A percentile compares a stretch with the other conserved stretches of the same genome.
Conservation (phyloP, 2,113 vertebrate genomes). For the Perca flavescens region DNA sequence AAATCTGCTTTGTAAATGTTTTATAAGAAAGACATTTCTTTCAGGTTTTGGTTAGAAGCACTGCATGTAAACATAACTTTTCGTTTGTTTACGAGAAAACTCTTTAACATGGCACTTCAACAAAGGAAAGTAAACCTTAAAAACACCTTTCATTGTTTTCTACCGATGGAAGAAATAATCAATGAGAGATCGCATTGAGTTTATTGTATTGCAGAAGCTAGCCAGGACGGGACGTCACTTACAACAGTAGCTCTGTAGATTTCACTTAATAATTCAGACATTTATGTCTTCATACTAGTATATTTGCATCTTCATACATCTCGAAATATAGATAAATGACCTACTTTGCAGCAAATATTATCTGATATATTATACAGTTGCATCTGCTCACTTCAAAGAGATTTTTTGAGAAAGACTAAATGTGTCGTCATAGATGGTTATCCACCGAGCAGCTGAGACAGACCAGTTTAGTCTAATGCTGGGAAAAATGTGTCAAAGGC, state of each 20-base stretch:
- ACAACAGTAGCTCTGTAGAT: neutral
- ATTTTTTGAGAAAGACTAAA: conserved; percentile 22
- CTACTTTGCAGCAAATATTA: conserved; percentile 4
- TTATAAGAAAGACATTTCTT: neutral
- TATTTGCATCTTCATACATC: neutral
- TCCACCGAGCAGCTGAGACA: neutral
- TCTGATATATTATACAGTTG: neutral
- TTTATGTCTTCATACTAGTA: neutral
- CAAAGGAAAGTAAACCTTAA: neutral
- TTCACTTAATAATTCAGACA: neutral
- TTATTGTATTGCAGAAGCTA: neutral
- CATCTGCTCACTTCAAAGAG: conserved; percentile 36
- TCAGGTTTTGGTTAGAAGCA: neutral
- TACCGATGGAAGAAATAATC: neutral
- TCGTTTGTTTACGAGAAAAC: neutral
- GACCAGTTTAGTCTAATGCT: neutral
- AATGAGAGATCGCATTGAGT: neutral
- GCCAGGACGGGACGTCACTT: neutral
- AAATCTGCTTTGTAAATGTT: neutral
- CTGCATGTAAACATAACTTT: neutral
- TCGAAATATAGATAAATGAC: conserved; percentile 9
- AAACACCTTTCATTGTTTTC: neutral
- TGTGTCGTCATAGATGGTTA: neutral
- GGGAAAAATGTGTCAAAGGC: conserved; percentile 13
- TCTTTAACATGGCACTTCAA: neutral